Percentiles rank a stretch among this genome's conserved stretches.
Conservation (phyloP, 2,797 vertebrate species). For the Chloroceryle inda region DNA sequence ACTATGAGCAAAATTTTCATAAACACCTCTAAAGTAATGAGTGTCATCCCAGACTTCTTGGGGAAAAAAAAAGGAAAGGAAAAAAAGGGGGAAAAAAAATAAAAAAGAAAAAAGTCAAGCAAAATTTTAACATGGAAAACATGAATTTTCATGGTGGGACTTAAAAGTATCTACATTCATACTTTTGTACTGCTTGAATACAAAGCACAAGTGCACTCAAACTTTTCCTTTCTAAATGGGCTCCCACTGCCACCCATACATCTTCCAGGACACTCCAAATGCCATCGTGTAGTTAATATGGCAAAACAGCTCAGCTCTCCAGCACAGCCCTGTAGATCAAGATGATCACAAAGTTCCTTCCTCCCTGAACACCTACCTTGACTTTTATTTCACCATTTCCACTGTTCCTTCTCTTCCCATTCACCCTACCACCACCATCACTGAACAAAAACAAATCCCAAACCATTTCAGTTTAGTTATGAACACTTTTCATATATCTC, state of each 20-base stretch:
- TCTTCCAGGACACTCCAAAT: not conserved
- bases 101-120: not conserved
- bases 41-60: not conserved
- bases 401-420: not conserved
- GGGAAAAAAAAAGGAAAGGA: too few species aligned
- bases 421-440: not conserved
- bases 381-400: slow-evolving; percentile 2
- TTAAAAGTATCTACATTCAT: not conserved
- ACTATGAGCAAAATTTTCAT: not conserved
- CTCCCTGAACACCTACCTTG: not conserved
- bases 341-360: not conserved
- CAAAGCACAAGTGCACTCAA: not conserved
- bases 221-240: not conserved
- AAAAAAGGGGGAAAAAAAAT: too few species aligned
- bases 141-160: not conserved
- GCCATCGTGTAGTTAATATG: not conserved
- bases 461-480: not conserved
- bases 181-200: not conserved
- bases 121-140: not conserved
- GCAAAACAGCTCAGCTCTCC: not conserved
- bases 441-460: not conserved
- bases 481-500: not conserved
- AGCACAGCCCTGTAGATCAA: not conserved
- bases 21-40: not conserved
- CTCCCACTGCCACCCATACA: not conserved